Evolutionary conservation across 1,140 invertebrate species (phyloP), one percentile per base, ranked within the genome.

Genomic region (Bilobella aurantiaca): DNA sequence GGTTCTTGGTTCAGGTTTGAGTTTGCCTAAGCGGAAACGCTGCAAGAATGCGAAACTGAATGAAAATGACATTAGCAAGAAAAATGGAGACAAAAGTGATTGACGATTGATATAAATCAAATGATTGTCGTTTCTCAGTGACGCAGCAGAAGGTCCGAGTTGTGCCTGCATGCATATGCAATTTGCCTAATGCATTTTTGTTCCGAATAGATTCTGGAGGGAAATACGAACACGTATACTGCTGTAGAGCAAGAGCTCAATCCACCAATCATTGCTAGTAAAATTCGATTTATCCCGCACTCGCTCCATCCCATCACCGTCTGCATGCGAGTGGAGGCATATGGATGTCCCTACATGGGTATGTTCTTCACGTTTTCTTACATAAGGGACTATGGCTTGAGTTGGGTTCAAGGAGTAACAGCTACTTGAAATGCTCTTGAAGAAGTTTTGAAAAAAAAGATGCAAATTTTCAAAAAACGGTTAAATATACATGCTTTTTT

Each of bases 311-410:
- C 84, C 2, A 80, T 90, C 32, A 93, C 90, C 0, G 87, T 92
- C 46, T 93, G 91, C 79, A 87, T 94, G 84, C 76, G 91, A 58
- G 86, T 92, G 16, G 91, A 93, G 77, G 70, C 92, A 12, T 86
- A 88, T 69, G 89, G 89, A 18, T 91, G 89, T 73, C 79, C 79
- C 56, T 88, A 85, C 82, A 84, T 82, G 77, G 86, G 84, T 83
- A 75, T 79, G 29, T 2, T 5, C 29, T 25, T 47, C 49, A 12
- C 49, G 49, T n/a, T n/a, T n/a, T n/a, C n/a, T n/a, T n/a, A n/a
- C n/a, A n/a, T n/a, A n/a, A n/a, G n/a, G n/a, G n/a, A n/a, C n/a
- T n/a, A n/a, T n/a, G n/a, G n/a, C n/a, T n/a, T n/a, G n/a, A n/a
- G n/a, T n/a, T n/a, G n/a, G n/a, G n/a, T n/a, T n/a, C n/a, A n/a